Evolutionary conservation across 2,797 vertebrate genomes (phyloP).

Genomic region (Taeniopygia guttata): DNA sequence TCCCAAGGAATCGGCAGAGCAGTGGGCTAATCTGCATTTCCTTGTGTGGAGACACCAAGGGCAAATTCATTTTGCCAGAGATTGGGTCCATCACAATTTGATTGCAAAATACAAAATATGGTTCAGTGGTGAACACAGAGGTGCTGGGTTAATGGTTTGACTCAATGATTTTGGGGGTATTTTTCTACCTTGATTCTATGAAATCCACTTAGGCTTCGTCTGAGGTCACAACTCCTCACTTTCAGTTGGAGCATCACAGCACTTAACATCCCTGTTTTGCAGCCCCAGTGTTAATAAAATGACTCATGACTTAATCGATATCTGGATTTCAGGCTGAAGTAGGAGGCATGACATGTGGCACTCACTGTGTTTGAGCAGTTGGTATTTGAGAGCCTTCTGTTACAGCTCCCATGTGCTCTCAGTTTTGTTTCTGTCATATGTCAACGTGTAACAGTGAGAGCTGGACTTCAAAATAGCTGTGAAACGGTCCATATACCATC

Average conservation of each 20-base stretch:
- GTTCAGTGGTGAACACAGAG: neutral
- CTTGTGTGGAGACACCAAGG: neutral
- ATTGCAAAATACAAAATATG: neutral
- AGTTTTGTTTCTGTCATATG: neutral
- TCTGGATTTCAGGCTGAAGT: neutral
- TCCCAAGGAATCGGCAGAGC: neutral
- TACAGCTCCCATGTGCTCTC: neutral
- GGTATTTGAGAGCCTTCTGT: conserved; percentile 24
- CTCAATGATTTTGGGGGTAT: neutral
- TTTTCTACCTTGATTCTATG: neutral
- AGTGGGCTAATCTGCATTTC: neutral
- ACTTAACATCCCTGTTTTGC: neutral
- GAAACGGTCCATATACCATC: neutral
- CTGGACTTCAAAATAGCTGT: neutral
- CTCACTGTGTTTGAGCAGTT: neutral
- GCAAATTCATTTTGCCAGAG: neutral
- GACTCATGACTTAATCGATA: neutral
- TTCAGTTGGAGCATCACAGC: neutral
- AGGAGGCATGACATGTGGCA: neutral
- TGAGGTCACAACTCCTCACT: neutral
- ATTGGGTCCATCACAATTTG: neutral
- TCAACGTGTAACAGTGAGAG: neutral
- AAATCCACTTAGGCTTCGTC: neutral
- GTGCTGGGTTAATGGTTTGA: neutral
- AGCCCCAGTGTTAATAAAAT: neutral